Percentiles rank a stretch among this genome's conserved stretches.
These are phyloP conservation scores for Rhagoletis zephyria DNA, from an alignment of 1,140 invertebrate species.

Conservation along the genomic window DNA sequence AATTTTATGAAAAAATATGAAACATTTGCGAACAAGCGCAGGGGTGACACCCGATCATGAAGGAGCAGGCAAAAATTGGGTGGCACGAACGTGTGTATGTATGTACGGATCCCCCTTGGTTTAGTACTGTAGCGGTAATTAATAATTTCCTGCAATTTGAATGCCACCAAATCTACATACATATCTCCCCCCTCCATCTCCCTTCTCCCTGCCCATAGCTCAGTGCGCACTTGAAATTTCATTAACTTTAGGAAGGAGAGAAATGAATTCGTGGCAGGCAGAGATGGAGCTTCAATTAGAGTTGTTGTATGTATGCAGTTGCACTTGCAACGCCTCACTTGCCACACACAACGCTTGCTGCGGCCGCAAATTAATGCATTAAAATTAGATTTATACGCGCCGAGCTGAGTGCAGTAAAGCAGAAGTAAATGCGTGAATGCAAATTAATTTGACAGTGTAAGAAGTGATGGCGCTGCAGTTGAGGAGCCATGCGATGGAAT, in stretches of 20 bases:
- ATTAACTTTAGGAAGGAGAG: neutral
- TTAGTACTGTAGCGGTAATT: slow-evolving; percentile 16
- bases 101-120: slow-evolving; percentile 5
- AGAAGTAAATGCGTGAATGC: slow-evolving; percentile 21
- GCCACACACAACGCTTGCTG: slow-evolving; percentile 31
- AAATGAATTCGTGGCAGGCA: neutral
- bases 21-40: slow-evolving; percentile 39
- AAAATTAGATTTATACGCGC: slow-evolving; percentile 42
- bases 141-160: slow-evolving; percentile 41
- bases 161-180: neutral
- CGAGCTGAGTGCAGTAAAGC: neutral
- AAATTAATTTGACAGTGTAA: slow-evolving; percentile 43
- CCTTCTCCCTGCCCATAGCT: neutral
- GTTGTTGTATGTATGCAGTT: neutral
- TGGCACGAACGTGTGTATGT: neutral
- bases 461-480: neutral
- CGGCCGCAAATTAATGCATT: slow-evolving; percentile 40
- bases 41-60: too few species aligned
- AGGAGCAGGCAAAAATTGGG: neutral
- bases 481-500: neutral
- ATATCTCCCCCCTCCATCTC: neutral
- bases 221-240: neutral
- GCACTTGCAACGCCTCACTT: slow-evolving; percentile 2
- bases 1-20: slow-evolving; percentile 46
- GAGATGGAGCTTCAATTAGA: neutral